Conservation (phyloP, 2,888 invertebrate genomes). For the Caenorhabditis drosophilae region DNA sequence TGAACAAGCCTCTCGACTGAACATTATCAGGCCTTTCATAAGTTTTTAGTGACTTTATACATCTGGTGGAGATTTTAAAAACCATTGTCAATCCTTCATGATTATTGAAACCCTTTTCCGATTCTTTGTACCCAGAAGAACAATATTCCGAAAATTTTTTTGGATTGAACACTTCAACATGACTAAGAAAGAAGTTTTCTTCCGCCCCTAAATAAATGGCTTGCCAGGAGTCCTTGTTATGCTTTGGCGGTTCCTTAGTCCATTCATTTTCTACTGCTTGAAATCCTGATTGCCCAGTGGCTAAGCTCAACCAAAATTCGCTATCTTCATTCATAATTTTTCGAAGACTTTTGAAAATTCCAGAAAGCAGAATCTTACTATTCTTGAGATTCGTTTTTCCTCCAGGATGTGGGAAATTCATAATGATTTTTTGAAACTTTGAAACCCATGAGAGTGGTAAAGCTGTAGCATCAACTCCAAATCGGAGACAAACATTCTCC, state of each 20-base stretch:
- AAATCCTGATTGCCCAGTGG: conserved; percentile 58
- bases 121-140: conserved; percentile 58
- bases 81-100: conserved; percentile 44
- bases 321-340: conserved; percentile 20
- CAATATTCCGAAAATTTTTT: conserved; percentile 29
- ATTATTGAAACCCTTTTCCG: conserved; percentile 59
- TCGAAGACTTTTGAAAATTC: conserved; percentile 49
- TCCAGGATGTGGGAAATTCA: conserved; percentile 76
- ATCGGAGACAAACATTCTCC: conserved; percentile 35
- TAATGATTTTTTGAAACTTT: conserved; percentile 73
- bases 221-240: conserved; percentile 63
- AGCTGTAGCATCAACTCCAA: conserved; percentile 44
- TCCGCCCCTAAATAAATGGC: conserved; percentile 55
- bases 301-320: conserved; percentile 54
- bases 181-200: conserved; percentile 36
- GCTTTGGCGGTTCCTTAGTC: conserved; percentile 25
- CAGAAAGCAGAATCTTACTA: conserved; percentile 73
- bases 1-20: conserved; percentile 9
- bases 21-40: background rate
- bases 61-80: conserved; percentile 20
- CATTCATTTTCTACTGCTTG: conserved; percentile 4
- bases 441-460: conserved; percentile 25
- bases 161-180: conserved; percentile 16
- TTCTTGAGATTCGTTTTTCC: conserved; percentile 75
- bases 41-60: background rate